phyloP scores from a whole-genome alignment of 2,888 invertebrate species.

The Teleogryllus oceanicus region DNA sequence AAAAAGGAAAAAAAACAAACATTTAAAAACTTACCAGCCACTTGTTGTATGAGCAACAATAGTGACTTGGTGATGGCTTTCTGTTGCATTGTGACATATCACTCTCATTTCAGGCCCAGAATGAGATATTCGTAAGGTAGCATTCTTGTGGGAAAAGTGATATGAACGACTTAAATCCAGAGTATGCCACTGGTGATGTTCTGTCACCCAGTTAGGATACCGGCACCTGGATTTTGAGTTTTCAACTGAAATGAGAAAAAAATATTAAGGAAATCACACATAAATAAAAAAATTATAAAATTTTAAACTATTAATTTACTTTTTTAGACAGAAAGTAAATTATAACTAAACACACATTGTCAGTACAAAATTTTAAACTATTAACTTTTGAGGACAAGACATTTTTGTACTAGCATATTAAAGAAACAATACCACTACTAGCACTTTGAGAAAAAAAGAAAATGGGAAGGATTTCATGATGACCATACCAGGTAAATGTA shows the following conservation, averaged over 20 bases:
- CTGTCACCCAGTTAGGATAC: constrained; percentile 74
- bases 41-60: constrained; percentile 72
- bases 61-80: constrained; percentile 42
- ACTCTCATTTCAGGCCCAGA: constrained; percentile 45
- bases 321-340: no score
- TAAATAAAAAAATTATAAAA: no score
- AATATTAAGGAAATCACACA: no score
- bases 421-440: no score
- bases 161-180: constrained; percentile 69
- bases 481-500: no score
- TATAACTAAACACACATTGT: background rate
- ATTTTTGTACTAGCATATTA: background rate
- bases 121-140: constrained; percentile 57
- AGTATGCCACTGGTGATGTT: constrained; percentile 76
- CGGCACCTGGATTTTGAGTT: constrained; percentile 72
- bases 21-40: constrained; percentile 61
- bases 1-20: no score
- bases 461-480: no score
- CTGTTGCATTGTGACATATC: constrained; percentile 55
- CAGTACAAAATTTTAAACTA: background rate
- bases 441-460: no score
- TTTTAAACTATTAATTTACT: no score
- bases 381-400: background rate
- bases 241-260: constrained; percentile 55
- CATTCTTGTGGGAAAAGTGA: constrained; percentile 70